phyloP scores from a whole-genome alignment of 1,140 invertebrate species.

The Caerostris extrusa region DNA sequence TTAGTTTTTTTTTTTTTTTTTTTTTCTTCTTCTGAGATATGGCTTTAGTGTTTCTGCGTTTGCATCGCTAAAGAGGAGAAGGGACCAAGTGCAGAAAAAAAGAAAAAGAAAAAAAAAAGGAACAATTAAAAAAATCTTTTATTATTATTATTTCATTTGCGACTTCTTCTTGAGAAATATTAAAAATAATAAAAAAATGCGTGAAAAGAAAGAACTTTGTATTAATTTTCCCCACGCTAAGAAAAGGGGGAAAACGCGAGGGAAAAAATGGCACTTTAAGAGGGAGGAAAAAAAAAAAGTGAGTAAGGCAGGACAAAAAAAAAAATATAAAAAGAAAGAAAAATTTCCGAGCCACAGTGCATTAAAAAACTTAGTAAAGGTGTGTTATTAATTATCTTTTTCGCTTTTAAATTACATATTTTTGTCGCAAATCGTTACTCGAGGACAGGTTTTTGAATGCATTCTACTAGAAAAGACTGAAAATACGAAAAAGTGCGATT shows the following conservation, averaged over 20 bases:
- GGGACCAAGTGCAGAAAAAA: background rate
- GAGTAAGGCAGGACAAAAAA: conserved; percentile 12
- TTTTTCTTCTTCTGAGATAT: conserved; percentile 50
- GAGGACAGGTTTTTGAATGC: conserved; percentile 74
- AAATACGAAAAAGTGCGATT: conserved; percentile 39
- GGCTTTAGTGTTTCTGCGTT: conserved; percentile 43
- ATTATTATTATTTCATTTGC: conserved; percentile 77
- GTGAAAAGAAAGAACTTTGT: conserved; percentile 61
- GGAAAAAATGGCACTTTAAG: conserved; percentile 41
- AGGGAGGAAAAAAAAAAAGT: conserved; percentile 7
- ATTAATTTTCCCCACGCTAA: conserved; percentile 72
- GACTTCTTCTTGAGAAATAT: conserved; percentile 39
- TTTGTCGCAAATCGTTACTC: conserved; percentile 74
- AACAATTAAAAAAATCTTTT: conserved; percentile 68
- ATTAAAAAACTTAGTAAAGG: conserved; percentile 69
- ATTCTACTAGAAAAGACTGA: conserved; percentile 17
- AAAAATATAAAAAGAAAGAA: conserved; percentile 59
- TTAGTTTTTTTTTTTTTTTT: conserved; percentile 13
- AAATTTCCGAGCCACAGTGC: conserved; percentile 44
- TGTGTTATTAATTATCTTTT: conserved; percentile 78
- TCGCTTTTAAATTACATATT: conserved; percentile 75
- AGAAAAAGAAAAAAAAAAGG: conserved; percentile 34
- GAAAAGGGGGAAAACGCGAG: background rate
- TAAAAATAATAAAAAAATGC: conserved; percentile 19
- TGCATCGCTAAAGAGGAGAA: background rate